Evolutionary conservation across 2,113 vertebrate species (phyloP), one percentile per base, ranked within the genome.

Genomic region (Mohoua ochrocephala): DNA sequence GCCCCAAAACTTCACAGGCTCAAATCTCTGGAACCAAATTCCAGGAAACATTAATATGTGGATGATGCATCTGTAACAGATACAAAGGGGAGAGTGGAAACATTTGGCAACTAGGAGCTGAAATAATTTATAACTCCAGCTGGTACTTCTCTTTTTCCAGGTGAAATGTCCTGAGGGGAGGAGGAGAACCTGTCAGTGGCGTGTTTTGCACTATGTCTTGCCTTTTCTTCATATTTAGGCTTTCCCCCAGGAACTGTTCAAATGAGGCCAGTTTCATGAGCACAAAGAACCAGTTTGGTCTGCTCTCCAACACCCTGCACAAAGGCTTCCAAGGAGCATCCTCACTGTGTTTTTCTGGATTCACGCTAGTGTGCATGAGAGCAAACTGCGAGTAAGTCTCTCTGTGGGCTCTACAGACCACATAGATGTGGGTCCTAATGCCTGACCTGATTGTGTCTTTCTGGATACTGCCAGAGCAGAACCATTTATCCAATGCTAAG

Each of bases 11-110:
- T 95, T 95, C 85, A 86, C 83, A 96, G 73, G 69, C 91, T 97
- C 80, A 88, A 96, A 97, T 95, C 89, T 91, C 93, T 95, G 85
- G 77, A 97, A 97, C 44, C 24, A 91, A 86, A 91, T 96, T 95
- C 91, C 96, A 94, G 94, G 93, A 95, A 96, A 95, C 80, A 53
- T 88, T 94, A 88, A 74, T 91, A 94, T 95, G 90, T 67, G 70
- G 69, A 93, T 95, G 90, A 97, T 93, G 78, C 93, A 97, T 95
- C 87, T 95, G 87, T 76, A 96, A 95, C 89, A 95, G 92, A 95
- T 81, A 96, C 67, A 95, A 84, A 91, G 78, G 80, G 81, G 89
- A 97, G 89, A 96, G 87, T 83, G 64, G 84, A 94, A 91, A 64
- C 78, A 94, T 94, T 96, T 84, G 95, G 86, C 71, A 95, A 80